phyloP scores from a whole-genome alignment of 2,113 vertebrate genomes.

The Tyrannus savana region DNA sequence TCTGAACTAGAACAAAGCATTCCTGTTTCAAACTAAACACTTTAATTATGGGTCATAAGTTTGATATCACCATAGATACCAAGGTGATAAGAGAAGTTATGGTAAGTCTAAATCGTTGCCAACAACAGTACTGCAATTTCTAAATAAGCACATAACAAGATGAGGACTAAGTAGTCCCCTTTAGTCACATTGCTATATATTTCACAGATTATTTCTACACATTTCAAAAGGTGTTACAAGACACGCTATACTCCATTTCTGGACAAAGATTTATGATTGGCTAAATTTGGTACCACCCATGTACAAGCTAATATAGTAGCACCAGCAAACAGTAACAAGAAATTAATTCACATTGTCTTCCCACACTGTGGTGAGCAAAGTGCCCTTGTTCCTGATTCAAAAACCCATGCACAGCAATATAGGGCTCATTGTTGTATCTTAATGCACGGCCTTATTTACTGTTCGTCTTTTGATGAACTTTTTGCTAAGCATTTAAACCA shows the following conservation, averaged over 20 bases:
- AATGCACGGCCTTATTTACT: not conserved
- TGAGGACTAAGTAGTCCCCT: not conserved
- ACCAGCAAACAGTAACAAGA: slow-evolving; percentile 2
- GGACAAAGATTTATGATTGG: not conserved
- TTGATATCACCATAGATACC: slow-evolving; percentile 8
- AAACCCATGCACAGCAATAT: not conserved
- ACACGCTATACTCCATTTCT: not conserved
- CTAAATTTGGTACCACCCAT: not conserved
- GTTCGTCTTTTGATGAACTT: not conserved
- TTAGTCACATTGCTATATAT: not conserved
- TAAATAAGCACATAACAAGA: not conserved
- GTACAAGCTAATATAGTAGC: not conserved
- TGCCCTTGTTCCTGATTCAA: not conserved
- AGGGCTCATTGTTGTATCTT: not conserved
- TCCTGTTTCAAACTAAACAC: slow-evolving; percentile 11
- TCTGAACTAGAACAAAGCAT: not conserved
- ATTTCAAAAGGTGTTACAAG: not conserved
- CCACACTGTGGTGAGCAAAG: not conserved
- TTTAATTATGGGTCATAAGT: slow-evolving; percentile 23
- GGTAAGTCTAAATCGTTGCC: not conserved
- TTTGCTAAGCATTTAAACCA: not conserved
- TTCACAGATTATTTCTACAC: not conserved
- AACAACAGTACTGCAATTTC: not conserved
- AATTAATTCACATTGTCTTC: slow-evolving; percentile 14
- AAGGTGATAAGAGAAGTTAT: not conserved